These are phyloP conservation scores for Nymphalis urticae DNA, from an alignment of 2,888 invertebrate genomes.

Conservation along the genomic window DNA sequence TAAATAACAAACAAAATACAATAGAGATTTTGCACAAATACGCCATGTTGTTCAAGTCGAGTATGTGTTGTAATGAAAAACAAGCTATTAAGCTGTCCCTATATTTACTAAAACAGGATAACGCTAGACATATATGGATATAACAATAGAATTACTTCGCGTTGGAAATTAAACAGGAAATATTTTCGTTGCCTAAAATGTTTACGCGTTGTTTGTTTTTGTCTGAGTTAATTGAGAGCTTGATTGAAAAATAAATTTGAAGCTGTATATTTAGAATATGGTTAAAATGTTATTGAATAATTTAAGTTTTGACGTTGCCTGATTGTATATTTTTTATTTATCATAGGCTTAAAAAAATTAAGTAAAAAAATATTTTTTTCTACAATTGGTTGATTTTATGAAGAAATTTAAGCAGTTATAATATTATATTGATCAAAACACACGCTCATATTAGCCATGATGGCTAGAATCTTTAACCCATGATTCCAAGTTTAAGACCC, in stretches of 20 bases:
- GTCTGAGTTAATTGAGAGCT: not conserved
- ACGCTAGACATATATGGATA: constrained; percentile 24
- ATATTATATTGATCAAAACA: no score
- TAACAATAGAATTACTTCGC: not conserved
- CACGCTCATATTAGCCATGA: no score
- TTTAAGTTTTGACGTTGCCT: not conserved
- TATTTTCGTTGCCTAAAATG: not conserved
- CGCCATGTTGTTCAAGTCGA: constrained; percentile 7
- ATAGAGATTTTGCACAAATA: constrained; percentile 15
- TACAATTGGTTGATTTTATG: no score
- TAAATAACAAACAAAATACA: constrained; percentile 13
- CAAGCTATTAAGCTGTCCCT: not conserved
- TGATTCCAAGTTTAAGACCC: no score
- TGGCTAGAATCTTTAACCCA: no score
- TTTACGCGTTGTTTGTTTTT: not conserved
- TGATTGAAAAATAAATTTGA: constrained; percentile 5
- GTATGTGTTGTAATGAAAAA: constrained; percentile 7
- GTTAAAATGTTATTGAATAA: not conserved
- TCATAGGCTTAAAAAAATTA: no score
- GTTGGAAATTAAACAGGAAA: not conserved
- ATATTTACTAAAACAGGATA: constrained; percentile 1
- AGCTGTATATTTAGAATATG: not conserved
- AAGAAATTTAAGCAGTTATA: no score
- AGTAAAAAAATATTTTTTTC: no score
- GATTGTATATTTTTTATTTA: no score